A percentile compares a stretch with the other conserved stretches of the same genome.
Evolutionary conservation across 2,888 invertebrate species (phyloP).

Genomic region (Camptogramma bilineatum): DNA sequence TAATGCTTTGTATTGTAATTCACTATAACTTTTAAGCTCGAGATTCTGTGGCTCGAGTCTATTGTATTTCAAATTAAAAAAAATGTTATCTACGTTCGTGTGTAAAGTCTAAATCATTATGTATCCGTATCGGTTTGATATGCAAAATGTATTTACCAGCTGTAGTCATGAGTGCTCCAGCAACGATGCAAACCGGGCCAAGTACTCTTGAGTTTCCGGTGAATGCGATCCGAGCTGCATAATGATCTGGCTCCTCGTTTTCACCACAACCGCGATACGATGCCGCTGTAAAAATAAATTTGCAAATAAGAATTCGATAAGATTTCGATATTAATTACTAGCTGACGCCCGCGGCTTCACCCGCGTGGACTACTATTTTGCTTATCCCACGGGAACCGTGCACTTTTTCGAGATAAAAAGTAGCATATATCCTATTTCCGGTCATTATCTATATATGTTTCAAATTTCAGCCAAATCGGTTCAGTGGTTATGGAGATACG

Average conservation of each 20-base stretch:
- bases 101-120: not conserved
- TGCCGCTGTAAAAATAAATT: slow-evolving; percentile 82
- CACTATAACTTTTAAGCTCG: no score
- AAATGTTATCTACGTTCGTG: not conserved
- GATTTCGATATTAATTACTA: not conserved
- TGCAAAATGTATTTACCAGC: slow-evolving; percentile 60
- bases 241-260: slow-evolving; percentile 90
- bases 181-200: slow-evolving; percentile 90
- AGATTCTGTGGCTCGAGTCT: no score
- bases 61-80: no score
- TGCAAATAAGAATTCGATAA: not conserved
- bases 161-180: slow-evolving; percentile 89
- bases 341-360: no score
- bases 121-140: not conserved
- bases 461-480: no score
- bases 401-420: no score
- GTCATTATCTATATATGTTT: no score
- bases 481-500: no score
- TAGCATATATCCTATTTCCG: no score
- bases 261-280: slow-evolving; percentile 90
- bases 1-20: no score
- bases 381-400: no score
- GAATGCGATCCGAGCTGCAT: slow-evolving; percentile 89
- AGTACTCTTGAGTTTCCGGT: slow-evolving; percentile 90
- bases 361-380: no score